A percentile compares a stretch with the other conserved stretches of the same genome.
phyloP scores from a whole-genome alignment of 2,113 vertebrate genomes.

The Melanocharis versteri region DNA sequence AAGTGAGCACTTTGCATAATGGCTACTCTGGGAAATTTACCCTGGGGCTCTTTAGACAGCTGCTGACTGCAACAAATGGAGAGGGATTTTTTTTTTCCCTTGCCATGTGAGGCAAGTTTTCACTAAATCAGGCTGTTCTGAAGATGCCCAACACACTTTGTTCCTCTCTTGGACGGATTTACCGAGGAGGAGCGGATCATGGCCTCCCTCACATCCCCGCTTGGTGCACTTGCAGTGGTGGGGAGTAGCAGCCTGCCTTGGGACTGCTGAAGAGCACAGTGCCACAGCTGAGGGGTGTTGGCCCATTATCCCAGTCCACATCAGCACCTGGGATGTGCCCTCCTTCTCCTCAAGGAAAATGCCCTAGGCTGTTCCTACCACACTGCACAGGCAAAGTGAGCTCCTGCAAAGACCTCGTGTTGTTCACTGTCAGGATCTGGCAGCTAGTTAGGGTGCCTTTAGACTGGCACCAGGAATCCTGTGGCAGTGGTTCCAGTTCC shows the following conservation, averaged over 20 bases:
- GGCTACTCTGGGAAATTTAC: not conserved
- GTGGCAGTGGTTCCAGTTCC: not conserved
- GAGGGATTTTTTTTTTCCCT: not conserved
- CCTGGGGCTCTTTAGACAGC: not conserved
- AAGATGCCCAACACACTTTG: not conserved
- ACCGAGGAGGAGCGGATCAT: accelerated
- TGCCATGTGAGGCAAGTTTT: not conserved
- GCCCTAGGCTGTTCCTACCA: accelerated
- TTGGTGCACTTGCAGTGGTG: accelerated
- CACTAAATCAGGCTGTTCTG: not conserved
- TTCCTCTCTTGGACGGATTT: not conserved
- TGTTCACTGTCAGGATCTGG: not conserved
- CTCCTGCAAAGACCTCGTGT: not conserved
- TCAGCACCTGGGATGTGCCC: accelerated
- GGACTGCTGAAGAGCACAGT: not conserved
- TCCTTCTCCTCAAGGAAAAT: not conserved
- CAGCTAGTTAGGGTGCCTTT: not conserved
- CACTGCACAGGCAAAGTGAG: not conserved
- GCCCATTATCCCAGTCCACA: not conserved
- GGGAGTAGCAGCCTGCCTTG: not conserved
- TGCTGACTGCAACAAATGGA: not conserved
- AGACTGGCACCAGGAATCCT: too few relatives aligned
- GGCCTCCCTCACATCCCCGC: not conserved
- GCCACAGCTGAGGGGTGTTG: not conserved
- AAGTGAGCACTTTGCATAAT: not conserved